Evolutionary conservation across 1,140 invertebrate genomes (phyloP).

Genomic region (Propsilocerus akamusi): DNA sequence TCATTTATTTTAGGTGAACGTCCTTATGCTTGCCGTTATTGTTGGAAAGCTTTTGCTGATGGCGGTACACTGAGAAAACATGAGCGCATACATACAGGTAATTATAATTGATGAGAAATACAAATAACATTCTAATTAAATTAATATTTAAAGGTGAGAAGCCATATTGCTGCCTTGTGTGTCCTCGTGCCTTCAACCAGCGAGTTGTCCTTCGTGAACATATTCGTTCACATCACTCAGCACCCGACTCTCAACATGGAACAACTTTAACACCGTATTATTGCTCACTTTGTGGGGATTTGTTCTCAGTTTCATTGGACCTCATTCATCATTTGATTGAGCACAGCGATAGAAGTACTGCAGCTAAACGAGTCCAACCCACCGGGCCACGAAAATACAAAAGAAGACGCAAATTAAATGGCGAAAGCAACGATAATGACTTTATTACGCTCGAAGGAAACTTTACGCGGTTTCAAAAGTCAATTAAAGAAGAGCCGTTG

Average conservation of each 20-base stretch:
- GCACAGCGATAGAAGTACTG: conserved; percentile 66
- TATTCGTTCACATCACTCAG: conserved; percentile 64
- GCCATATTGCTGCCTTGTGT: conserved; percentile 89
- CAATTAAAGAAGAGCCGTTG: conserved; percentile 18
- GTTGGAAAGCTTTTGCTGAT: conserved; percentile 96
- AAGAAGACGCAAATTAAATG: conserved; percentile 49
- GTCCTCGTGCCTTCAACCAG: conserved; percentile 70
- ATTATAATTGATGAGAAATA: neutral
- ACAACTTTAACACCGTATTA: conserved; percentile 37
- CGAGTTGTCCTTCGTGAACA: conserved; percentile 64
- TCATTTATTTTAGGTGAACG: conserved; percentile 26
- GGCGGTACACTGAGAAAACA: conserved; percentile 93
- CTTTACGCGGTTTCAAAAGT: conserved; percentile 20
- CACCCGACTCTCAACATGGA: conserved; percentile 38
- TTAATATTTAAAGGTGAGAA: conserved; percentile 46
- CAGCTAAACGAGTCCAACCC: conserved; percentile 52
- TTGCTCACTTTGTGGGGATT: conserved; percentile 53
- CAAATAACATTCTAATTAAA: neutral
- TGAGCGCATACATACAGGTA: conserved; percentile 86
- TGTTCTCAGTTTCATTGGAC: conserved; percentile 46
- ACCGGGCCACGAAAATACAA: conserved; percentile 61
- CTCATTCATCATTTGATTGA: conserved; percentile 61
- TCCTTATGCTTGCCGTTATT: conserved; percentile 87
- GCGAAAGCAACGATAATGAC: conserved; percentile 47
- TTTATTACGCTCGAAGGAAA: conserved; percentile 21